Evolutionary conservation across 2,113 vertebrate genomes (phyloP), one percentile per base, ranked within the genome.

Genomic region (Silurus asotus): DNA sequence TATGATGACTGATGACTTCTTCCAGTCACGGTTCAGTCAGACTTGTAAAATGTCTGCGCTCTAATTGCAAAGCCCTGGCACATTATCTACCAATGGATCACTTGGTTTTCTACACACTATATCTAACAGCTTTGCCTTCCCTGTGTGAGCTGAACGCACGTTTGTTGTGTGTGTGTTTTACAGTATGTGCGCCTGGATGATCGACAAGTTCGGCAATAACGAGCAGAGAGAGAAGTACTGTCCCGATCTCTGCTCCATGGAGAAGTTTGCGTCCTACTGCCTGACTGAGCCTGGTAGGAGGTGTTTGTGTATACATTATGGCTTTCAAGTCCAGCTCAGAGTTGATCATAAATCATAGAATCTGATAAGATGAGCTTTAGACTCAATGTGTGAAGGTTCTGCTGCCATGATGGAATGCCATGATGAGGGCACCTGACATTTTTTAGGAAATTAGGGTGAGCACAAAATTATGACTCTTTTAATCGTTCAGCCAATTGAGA

Each of bases 111-210:
- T 13, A 28, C n/a, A 14, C n/a, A 67, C 64, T 67, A n/a, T 67
- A 67, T 10, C 61, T 67, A 15, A n/a, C 8, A 19, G 37, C 25
- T 65, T n/a, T 59, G 13, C n/a, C 20, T 48, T 13, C 23, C 0
- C 4, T 6, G 51, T 65, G 17, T 86, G 8, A 23, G 1, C 10
- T 82, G 20, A 58, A 25, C n/a, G n/a, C 85, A 2, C 76, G 1
- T 53, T 89, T 45, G 48, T 85, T 88, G 6, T 14, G 89, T 62
- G 59, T 87, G 0, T 86, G 59, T 87, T 0, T 86, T 75, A 59
- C 93, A 99, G 98, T 93, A 99, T 99, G 97, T 99, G 98, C 83
- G 95, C 90, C 89, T 99, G 98, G 98, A 99, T 99, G 95, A 97
- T 99, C 0, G 98, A 99, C 92, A 96, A 93, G 9, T 99, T 98